A percentile compares a stretch with the other conserved stretches of the same genome.
Evolutionary conservation across 2,888 invertebrate genomes (phyloP).

Genomic region (Spodoptera littoralis): DNA sequence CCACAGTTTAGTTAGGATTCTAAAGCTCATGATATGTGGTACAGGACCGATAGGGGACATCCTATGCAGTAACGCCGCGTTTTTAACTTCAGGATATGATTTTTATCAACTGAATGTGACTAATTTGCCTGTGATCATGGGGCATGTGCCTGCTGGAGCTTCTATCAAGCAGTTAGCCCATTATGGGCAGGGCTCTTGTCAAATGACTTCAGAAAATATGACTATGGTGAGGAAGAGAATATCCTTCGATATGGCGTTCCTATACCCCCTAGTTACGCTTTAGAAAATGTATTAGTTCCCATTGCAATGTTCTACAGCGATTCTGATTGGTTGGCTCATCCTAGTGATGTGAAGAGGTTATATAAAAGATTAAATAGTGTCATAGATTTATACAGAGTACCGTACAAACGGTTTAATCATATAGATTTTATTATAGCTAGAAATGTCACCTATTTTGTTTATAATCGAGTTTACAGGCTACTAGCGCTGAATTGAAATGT

Average conservation of each 20-base stretch:
- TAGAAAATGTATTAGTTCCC: constrained; percentile 69
- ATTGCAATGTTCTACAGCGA: constrained; percentile 75
- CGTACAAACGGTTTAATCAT: constrained; percentile 81
- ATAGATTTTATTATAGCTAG: constrained; percentile 77
- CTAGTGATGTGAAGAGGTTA: constrained; percentile 87
- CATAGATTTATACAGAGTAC: constrained; percentile 87
- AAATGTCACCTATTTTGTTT: constrained; percentile 71
- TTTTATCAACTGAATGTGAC: constrained; percentile 88
- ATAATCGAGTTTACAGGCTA: constrained; percentile 57
- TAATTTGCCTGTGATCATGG: constrained; percentile 87
- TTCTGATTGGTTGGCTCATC: constrained; percentile 91
- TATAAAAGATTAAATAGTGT: constrained; percentile 85
- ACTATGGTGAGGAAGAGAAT: constrained; percentile 72
- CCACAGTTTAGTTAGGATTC: constrained; percentile 78
- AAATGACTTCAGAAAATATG: constrained; percentile 71
- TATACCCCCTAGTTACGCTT: constrained; percentile 70
- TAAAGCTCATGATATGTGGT: constrained; percentile 83
- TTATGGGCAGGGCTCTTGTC: constrained; percentile 83
- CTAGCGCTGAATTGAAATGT: constrained; percentile 18
- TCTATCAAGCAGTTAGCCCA: constrained; percentile 87
- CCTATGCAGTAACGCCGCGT: constrained; percentile 89
- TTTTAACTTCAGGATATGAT: constrained; percentile 89
- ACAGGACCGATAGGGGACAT: constrained; percentile 77
- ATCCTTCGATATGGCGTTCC: constrained; percentile 65
- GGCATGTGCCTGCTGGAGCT: constrained; percentile 88